These are phyloP conservation scores for Hydrozoanthus gracilis DNA, from an alignment of 92 coral and sea anemone genomes.

Conservation along the genomic window DNA sequence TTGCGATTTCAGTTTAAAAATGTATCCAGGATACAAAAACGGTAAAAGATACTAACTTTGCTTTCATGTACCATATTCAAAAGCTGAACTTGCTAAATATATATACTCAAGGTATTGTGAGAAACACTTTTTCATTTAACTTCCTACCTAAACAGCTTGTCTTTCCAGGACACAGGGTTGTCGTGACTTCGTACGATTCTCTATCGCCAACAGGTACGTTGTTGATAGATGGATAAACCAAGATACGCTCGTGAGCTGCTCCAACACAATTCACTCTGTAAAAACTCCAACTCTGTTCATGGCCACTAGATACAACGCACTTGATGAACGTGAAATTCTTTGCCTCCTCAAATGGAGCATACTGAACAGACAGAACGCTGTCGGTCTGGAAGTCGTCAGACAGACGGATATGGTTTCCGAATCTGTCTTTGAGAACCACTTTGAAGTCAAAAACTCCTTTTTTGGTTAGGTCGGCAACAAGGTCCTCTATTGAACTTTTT, in stretches of 20 bases:
- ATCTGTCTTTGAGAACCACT: constrained; percentile 60
- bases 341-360: constrained; percentile 42
- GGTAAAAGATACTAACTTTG: too few species aligned
- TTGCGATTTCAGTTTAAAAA: too few species aligned
- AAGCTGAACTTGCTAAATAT: too few species aligned
- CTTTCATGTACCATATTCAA: too few species aligned
- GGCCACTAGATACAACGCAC: constrained; percentile 34
- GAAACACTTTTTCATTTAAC: too few species aligned
- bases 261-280: constrained; percentile 51
- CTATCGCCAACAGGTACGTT: constrained; percentile 64
- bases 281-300: constrained; percentile 22
- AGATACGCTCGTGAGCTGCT: constrained; percentile 54
- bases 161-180: constrained; percentile 71
- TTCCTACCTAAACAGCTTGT: constrained; percentile 61
- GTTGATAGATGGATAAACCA: constrained; percentile 62
- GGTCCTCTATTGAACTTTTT: constrained; percentile 51
- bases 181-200: constrained; percentile 52
- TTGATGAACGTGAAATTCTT: constrained; percentile 43
- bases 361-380: constrained; percentile 58
- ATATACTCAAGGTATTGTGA: too few species aligned
- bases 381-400: not conserved
- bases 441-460: constrained; percentile 61
- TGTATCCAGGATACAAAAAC: too few species aligned
- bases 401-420: constrained; percentile 35
- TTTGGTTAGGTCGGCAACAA: constrained; percentile 42